Conservation (phyloP, 2,113 vertebrate genomes). For the Rhegmatorhina hoffmannsi region DNA sequence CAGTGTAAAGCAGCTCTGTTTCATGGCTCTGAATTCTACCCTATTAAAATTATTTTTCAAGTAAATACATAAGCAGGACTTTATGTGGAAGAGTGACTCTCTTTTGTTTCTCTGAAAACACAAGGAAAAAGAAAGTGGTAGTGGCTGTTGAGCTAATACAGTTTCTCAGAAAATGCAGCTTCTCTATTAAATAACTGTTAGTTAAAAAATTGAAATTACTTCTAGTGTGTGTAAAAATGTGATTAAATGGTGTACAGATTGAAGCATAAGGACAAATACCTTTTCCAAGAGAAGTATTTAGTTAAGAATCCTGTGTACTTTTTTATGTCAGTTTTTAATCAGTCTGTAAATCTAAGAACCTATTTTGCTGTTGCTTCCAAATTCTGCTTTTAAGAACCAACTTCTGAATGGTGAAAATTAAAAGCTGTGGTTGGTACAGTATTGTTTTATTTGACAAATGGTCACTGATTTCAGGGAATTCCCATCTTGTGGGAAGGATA, state of each 20-base stretch:
- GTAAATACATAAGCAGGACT: neutral
- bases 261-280: neutral
- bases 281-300: neutral
- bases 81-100: neutral
- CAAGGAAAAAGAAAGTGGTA: neutral
- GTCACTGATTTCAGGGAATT: neutral
- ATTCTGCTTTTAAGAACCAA: neutral
- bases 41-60: neutral
- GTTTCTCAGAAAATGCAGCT: neutral
- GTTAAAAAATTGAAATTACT: neutral
- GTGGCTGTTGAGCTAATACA: neutral
- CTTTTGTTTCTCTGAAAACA: neutral
- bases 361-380: neutral
- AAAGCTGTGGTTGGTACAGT: neutral
- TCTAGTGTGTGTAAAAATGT: neutral
- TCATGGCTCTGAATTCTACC: neutral
- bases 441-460: neutral
- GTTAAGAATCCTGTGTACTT: neutral
- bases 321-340: neutral
- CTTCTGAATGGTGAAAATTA: neutral
- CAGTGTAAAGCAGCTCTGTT: neutral
- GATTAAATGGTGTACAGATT: neutral
- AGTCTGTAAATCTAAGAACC: neutral
- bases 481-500: fast-evolving
- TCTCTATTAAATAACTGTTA: neutral